phyloP scores from a whole-genome alignment of 1,140 invertebrate species.

The Belonocnema kinseyi region DNA sequence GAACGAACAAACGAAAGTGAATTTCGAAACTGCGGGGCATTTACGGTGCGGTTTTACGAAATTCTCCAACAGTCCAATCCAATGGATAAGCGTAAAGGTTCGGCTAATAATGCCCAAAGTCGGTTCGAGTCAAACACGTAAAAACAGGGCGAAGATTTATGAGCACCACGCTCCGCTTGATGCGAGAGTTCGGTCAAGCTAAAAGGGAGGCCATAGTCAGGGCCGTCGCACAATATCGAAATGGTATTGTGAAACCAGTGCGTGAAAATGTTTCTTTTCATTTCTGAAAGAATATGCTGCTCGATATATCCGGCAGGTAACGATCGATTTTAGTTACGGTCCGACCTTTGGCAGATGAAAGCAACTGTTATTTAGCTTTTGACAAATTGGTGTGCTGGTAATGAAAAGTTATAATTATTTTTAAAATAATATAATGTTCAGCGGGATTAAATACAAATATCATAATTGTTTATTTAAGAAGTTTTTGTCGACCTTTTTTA shows the following conservation, averaged over 20 bases:
- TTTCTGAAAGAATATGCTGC: neutral
- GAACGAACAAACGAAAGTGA: slow-evolving; percentile 31
- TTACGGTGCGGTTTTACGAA: slow-evolving; percentile 63
- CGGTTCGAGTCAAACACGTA: slow-evolving; percentile 64
- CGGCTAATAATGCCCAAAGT: slow-evolving; percentile 59
- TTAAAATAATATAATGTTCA: no score
- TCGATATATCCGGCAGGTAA: slow-evolving; percentile 7
- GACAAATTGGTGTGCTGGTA: no score
- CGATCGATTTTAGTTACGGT: neutral
- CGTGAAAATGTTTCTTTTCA: slow-evolving; percentile 9
- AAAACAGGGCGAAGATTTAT: slow-evolving; percentile 70
- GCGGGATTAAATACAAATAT: no score
- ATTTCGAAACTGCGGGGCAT: slow-evolving; percentile 34
- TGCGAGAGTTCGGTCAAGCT: slow-evolving; percentile 26
- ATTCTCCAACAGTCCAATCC: slow-evolving; percentile 48
- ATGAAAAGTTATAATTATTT: no score
- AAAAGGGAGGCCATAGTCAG: slow-evolving; percentile 30
- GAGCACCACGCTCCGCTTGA: slow-evolving; percentile 55
- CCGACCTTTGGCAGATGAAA: no score
- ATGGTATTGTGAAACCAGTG: slow-evolving; percentile 33
- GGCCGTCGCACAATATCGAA: slow-evolving; percentile 13
- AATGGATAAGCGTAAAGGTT: slow-evolving; percentile 58
- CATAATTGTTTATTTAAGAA: no score
- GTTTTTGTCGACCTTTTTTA: no score
- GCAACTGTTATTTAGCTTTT: no score